Evolutionary conservation across 2,113 vertebrate genomes (phyloP).

Genomic region (Anguilla rostrata): DNA sequence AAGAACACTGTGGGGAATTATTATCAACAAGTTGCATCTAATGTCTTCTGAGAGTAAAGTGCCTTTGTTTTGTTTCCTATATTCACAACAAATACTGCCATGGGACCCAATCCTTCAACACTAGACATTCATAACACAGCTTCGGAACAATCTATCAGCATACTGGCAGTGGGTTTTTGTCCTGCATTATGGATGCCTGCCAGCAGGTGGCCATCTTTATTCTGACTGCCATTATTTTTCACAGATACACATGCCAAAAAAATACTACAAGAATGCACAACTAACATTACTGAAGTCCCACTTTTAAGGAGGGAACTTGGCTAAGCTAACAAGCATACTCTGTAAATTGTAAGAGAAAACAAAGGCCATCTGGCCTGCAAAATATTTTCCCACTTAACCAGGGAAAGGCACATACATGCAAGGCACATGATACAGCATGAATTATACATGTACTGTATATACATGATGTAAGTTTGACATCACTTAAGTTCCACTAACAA

Average conservation of each 20-base stretch:
- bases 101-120: neutral
- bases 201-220: neutral
- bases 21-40: too few relatives aligned
- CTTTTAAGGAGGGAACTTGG: neutral
- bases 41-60: too few relatives aligned
- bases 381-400: neutral
- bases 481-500: neutral
- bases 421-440: neutral
- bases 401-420: neutral
- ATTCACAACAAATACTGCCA: neutral
- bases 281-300: neutral
- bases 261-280: neutral
- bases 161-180: neutral
- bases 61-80: neutral
- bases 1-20: neutral
- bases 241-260: neutral
- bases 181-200: neutral
- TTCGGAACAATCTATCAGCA: neutral
- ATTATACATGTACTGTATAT: conserved; percentile 4
- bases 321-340: neutral
- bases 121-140: neutral
- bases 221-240: conserved; percentile 1
- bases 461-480: neutral
- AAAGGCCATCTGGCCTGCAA: neutral
- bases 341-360: neutral